Base-by-base conservation (phyloP, 2,888 invertebrate species). In the Glaucopsyche alexis region DNA sequence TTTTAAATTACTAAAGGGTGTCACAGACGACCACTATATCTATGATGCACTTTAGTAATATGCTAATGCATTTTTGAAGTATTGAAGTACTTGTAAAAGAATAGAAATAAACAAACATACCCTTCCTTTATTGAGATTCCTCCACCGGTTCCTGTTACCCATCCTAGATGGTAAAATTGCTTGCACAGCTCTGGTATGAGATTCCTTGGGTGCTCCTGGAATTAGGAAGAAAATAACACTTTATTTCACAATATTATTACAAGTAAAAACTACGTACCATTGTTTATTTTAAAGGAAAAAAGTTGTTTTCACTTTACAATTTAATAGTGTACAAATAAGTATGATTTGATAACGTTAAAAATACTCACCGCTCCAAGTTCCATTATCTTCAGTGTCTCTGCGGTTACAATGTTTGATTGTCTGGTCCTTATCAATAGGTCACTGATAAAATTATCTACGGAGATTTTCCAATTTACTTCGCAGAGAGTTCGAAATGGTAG, bases 101-200 rank as follows among this genome's bases (percentile, higher is more conserved):
- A 71, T 45, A 49, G 2, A 7, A 50, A 11, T 66, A 49, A 71
- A 50, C 8, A 40, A 66, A 73, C 89, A 87, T 89, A 97, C 97
- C 96, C 96, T 78, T 95, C 89, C 87, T 96, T 98, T 60, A 99
- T 98, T 78, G 97, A 98, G 78, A 99, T 97, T 69, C 98, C 98
- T 69, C 99, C 99, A 16, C 99, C 99, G 40, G 99, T 99, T 7
- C 99, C 99, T 6, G 98, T 98, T 0, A 98, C 98, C 99, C 99
- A 99, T 82, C 98, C 99, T 71, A 98, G 91, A 79, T 96, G 89
- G 87, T 99, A 99, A 89, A 99, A 99, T 85, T 97, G 97, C 72
- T 95, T 94, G 84, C 98, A 98, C 72, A 99, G 89, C 82, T 96
- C 96, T 4, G 98, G 98, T 81, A 99, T 99, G 65, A 99, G 89